These are phyloP conservation scores for Dendrocincla fuliginosa DNA, from an alignment of 2,797 vertebrate genomes.

Conservation along the genomic window DNA sequence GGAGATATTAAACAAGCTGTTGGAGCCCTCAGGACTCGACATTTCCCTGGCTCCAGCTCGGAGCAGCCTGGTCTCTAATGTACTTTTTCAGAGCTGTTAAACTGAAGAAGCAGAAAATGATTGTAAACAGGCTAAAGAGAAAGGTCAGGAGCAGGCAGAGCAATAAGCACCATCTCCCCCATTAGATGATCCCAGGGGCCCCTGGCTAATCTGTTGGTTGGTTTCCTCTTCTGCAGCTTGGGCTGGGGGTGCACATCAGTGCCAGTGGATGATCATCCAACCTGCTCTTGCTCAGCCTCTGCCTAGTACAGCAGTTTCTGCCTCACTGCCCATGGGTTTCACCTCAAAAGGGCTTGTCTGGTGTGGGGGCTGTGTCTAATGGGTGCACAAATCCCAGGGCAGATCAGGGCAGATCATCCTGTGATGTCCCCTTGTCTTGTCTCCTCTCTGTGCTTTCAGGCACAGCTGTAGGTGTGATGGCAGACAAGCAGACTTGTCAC, in stretches of 20 bases:
- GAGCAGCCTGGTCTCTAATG: background rate
- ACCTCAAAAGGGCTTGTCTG: background rate
- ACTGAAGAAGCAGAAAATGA: background rate
- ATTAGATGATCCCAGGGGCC: background rate
- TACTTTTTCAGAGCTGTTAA: background rate
- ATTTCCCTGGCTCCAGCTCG: background rate
- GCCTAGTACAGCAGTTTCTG: background rate
- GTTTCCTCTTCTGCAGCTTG: background rate
- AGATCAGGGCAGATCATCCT: background rate
- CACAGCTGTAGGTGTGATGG: background rate
- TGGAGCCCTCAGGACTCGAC: background rate
- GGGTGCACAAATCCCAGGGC: background rate
- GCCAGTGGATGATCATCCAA: rapidly evolving
- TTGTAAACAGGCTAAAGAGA: background rate
- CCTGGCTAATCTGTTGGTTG: background rate
- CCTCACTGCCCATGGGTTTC: rapidly evolving
- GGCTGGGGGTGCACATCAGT: background rate
- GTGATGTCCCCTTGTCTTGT: background rate
- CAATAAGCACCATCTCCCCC: background rate
- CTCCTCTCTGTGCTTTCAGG: background rate
- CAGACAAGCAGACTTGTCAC: background rate
- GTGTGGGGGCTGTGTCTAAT: background rate
- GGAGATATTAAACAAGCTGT: background rate
- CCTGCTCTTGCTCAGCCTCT: background rate
- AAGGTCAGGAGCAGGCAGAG: background rate